These are phyloP conservation scores for Cathartes aura DNA, from an alignment of 2,113 vertebrate species.

Conservation along the genomic window DNA sequence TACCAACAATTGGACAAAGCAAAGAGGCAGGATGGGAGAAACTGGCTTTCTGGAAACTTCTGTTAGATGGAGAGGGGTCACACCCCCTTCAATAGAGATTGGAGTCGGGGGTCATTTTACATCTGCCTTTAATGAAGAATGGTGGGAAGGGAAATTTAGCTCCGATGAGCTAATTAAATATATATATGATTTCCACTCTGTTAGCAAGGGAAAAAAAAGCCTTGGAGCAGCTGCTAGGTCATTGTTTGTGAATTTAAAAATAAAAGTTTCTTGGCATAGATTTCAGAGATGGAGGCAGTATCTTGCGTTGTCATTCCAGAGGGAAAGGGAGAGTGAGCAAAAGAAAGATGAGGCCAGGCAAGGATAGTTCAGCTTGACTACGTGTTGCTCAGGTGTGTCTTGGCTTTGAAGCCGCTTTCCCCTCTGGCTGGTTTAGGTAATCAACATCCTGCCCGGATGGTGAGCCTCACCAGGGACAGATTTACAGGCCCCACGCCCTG, in stretches of 20 bases:
- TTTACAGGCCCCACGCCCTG: neutral
- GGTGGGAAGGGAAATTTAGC: constrained; percentile 66
- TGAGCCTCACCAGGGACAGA: neutral
- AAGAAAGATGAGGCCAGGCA: constrained; percentile 1
- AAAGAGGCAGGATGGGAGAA: constrained; percentile 64
- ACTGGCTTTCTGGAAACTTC: constrained; percentile 52
- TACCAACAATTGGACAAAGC: constrained; percentile 61
- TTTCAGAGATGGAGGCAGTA: constrained; percentile 32
- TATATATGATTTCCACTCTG: constrained; percentile 70
- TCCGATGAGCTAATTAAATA: constrained; percentile 73
- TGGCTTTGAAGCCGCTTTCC: constrained; percentile 27
- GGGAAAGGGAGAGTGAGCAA: neutral
- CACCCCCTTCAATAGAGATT: constrained; percentile 55
- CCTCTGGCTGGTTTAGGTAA: constrained; percentile 47
- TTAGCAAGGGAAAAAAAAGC: constrained; percentile 22
- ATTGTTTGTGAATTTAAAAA: constrained; percentile 80
- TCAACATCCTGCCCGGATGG: neutral
- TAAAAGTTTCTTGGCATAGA: constrained; percentile 74
- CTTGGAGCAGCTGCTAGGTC: constrained; percentile 62
- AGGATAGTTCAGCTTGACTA: constrained; percentile 11
- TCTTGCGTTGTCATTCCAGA: neutral
- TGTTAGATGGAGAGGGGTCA: constrained; percentile 29
- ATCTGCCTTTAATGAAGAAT: constrained; percentile 58
- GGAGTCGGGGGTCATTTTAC: constrained; percentile 61
- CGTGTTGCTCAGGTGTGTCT: constrained; percentile 49